Conservation (phyloP, 1,140 invertebrate genomes). For the Drosophila kohkoa region DNA sequence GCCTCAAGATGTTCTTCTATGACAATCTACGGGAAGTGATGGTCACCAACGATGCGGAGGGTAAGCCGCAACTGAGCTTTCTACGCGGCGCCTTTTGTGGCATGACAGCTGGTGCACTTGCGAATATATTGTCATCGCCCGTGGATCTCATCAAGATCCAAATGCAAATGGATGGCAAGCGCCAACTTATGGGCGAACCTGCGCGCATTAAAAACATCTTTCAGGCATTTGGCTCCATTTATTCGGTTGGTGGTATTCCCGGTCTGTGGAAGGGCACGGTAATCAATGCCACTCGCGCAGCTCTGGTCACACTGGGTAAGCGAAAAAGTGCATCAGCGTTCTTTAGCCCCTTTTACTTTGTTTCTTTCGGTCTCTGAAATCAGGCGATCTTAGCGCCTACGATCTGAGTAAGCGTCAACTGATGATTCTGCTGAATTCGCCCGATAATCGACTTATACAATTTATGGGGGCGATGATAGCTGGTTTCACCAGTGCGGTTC, state of each 20-base stretch:
- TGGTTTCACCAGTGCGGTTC: constrained; percentile 27
- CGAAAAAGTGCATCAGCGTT: too few relatives aligned
- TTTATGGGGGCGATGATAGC: constrained; percentile 47
- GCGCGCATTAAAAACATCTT: constrained; percentile 21
- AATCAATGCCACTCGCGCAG: constrained; percentile 37
- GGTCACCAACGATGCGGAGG: constrained; percentile 1
- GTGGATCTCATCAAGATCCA: constrained; percentile 47
- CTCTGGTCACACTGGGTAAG: constrained; percentile 44
- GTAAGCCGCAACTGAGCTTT: constrained; percentile 10
- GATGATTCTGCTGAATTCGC: constrained; percentile 14
- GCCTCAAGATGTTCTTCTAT: constrained; percentile 39
- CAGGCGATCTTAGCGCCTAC: constrained; percentile 46
- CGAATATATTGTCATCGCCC: constrained; percentile 26
- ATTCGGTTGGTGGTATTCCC: constrained; percentile 22
- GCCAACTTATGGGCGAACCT: constrained; percentile 25
- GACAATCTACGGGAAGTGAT: constrained; percentile 32
- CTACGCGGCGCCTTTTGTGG: constrained; percentile 14
- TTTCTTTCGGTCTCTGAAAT: too few relatives aligned
- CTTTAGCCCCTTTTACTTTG: background rate
- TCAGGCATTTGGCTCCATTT: constrained; percentile 37
- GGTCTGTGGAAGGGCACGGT: constrained; percentile 44
- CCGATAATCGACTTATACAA: constrained; percentile 39
- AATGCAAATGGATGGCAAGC: constrained; percentile 57
- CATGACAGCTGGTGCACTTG: constrained; percentile 13
- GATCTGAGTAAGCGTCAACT: constrained; percentile 45